Evolutionary conservation across 2,888 invertebrate species (phyloP), one percentile per base, ranked within the genome.

Genomic region (Liopterus haemorrhoidalis): DNA sequence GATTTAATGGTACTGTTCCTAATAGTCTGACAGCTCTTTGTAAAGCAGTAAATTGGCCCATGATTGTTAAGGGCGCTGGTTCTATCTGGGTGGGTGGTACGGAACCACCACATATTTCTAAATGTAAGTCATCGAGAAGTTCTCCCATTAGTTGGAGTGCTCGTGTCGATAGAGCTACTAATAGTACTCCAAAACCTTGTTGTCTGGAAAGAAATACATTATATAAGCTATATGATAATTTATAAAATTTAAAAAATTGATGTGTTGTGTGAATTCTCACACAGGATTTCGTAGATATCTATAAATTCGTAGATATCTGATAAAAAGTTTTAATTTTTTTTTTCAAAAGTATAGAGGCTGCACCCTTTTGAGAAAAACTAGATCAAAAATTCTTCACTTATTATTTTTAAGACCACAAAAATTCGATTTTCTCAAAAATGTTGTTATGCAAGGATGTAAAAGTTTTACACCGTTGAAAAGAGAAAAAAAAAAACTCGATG

Each of bases 111-210:
- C 75, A 69, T 21, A 79, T 75, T 66, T 89, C 89, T 25, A 86
- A 72, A 37, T 84, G 81, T 21, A 88, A 78, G 68, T 90, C 89
- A 31, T 83, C 79, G 44, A 90, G 73, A 51, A 90, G 67, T 19
- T 81, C 79, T 21, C 82, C 76, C 63, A 84, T 71, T 62, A 93
- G 73, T 19, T 82, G 78, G n/a, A 93, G 73, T 47, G 88, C 86
- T 52, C 87, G 85, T 16, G 84, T 83, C 9, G 92, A 89, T 40
- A 94, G 75, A 1, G 92, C 92, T 14, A 93, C 92, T 59, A 89
- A 89, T 8, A 93, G 75, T 2, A 88, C 91, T 40, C 91, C 88
- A 53, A 92, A 86, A 21, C 89, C 87, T 69, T 91, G 91, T 68
- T 85, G 87, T 63, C 82, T 82, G 62, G 48, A 60, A 53, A 38